Evolutionary conservation across 2,113 vertebrate genomes (phyloP).

Genomic region (Oriolus oriolus): DNA sequence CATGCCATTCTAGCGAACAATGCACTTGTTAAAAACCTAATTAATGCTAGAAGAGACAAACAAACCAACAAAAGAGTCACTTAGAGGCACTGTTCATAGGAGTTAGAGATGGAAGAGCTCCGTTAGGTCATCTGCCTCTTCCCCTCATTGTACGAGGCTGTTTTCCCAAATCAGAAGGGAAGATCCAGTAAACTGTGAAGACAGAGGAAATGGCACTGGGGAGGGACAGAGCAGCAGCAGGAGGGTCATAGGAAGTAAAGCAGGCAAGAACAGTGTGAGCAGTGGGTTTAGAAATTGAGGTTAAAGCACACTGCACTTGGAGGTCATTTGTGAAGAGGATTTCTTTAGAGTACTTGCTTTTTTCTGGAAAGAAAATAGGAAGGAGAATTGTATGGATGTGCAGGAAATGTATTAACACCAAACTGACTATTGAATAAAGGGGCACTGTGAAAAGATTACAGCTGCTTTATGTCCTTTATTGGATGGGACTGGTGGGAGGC

Average conservation of each 20-base stretch:
- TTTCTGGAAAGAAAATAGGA: not conserved
- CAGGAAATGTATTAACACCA: not conserved
- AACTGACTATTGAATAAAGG: not conserved
- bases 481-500: not conserved
- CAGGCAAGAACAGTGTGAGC: not conserved
- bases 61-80: conserved; percentile 66
- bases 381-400: not conserved
- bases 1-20: conserved; percentile 56
- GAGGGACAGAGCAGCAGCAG: not conserved
- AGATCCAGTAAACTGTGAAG: not conserved
- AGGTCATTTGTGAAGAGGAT: not conserved
- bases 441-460: fast-evolving
- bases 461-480: not conserved
- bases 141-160: conserved; percentile 22
- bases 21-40: conserved; percentile 65
- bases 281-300: not conserved
- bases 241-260: not conserved
- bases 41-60: conserved; percentile 62
- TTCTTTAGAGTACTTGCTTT: not conserved
- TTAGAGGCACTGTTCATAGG: conserved; percentile 53
- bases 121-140: conserved; percentile 52
- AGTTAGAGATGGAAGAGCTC: conserved; percentile 37
- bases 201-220: not conserved
- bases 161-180: conserved; percentile 14
- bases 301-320: not conserved